A percentile compares a stretch with the other conserved stretches of the same genome.
Evolutionary conservation across 2,113 vertebrate species (phyloP).

Genomic region (Gallinago media): DNA sequence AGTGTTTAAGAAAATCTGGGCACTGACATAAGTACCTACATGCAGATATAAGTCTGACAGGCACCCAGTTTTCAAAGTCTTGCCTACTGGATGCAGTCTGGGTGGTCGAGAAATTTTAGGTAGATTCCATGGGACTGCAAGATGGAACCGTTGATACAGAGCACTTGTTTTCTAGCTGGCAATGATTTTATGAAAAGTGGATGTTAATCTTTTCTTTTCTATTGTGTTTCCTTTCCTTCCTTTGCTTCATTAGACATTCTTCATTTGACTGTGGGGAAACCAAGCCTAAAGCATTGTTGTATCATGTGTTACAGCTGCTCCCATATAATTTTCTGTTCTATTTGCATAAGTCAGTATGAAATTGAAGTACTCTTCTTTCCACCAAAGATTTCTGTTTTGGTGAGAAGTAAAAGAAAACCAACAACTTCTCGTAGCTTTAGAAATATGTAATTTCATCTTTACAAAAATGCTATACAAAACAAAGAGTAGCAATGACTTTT

Average conservation of each 20-base stretch:
- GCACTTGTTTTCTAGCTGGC: neutral
- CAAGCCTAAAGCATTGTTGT: neutral
- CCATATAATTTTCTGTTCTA: neutral
- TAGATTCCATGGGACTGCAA: neutral
- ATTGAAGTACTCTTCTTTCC: neutral
- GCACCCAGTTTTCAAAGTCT: neutral
- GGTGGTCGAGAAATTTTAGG: neutral
- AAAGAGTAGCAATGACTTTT: neutral
- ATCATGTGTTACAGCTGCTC: neutral
- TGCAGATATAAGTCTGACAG: neutral
- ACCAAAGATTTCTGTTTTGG: slow-evolving; percentile 2
- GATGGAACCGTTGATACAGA: neutral
- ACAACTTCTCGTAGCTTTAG: neutral
- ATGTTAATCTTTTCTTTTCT: neutral
- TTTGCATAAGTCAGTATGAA: neutral
- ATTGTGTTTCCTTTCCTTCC: neutral
- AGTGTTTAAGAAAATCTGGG: neutral
- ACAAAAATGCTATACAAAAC: neutral
- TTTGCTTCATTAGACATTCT: neutral
- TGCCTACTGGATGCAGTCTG: neutral
- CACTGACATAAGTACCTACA: neutral
- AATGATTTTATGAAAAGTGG: neutral
- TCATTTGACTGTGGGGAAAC: slow-evolving; percentile 7
- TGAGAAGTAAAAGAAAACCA: neutral
- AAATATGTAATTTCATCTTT: neutral